Base-by-base conservation (phyloP, 1,140 invertebrate species). In the Adelges cooleyi region DNA sequence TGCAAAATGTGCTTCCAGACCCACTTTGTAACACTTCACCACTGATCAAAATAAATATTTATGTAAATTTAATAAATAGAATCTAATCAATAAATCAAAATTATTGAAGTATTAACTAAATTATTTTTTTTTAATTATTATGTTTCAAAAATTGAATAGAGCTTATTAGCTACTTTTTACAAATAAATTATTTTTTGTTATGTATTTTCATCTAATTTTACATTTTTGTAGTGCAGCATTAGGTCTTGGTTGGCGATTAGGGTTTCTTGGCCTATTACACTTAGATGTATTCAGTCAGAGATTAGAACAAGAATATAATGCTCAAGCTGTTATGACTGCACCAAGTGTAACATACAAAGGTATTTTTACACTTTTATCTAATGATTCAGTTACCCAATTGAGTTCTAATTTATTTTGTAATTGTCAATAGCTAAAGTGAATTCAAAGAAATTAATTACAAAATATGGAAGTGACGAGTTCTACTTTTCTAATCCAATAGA, bases 281-380 rank as follows among this genome's bases (percentile, higher is more conserved):
- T 85, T 98, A 81, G 95, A 98, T 76, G 94, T 98, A 0, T 98
- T 98, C 73, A 86, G 82, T 66, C 93, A 98, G 74, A 78, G 95
- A 22, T 76, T 98, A 22, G 85, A 97, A 70, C 93, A 98, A 74
- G 96, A 99, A 77, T 89, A 92, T 75, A 85, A 85, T 71, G 85
- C 91, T 8, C 83, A 90, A 72, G 84, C 93, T 2, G 86, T 98
- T 52, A 78, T 97, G 10, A 98, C 95, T 25, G 84, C 90, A 2
- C 95, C 96, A 3, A 92, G 87, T 74, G 95, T 99, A 11, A 92
- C 93, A 1, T 98, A 96, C 74, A 91, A 90, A 79, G 74, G 79
- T 80, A 70, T 42, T 50, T 13, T 25, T 53, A n/a, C 40, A 40
- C 3, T 48, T 18, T 46, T 48, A 62, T 25, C 2, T 49, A 17